A percentile compares a stretch with the other conserved stretches of the same genome.
These are phyloP conservation scores for Phyllotreta cruciferae DNA, from an alignment of 2,888 invertebrate species.

Conservation along the genomic window DNA sequence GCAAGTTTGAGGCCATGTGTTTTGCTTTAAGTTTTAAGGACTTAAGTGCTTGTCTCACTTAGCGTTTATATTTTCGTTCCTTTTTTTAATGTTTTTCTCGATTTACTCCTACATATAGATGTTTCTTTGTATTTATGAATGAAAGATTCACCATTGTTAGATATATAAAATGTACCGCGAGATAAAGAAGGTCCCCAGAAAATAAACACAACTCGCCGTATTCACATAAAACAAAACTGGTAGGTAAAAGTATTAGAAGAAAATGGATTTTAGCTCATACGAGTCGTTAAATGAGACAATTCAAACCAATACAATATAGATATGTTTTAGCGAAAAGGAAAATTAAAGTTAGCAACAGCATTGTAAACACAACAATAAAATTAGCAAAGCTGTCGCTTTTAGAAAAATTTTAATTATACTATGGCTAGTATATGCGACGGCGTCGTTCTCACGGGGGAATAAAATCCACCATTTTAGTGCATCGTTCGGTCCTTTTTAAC, in stretches of 20 bases:
- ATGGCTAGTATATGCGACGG: slow-evolving; percentile 23
- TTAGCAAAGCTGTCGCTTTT: slow-evolving; percentile 33
- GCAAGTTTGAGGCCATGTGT: slow-evolving; percentile 11
- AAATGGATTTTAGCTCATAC: no score
- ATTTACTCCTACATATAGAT: no score
- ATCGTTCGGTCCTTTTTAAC: slow-evolving; percentile 39
- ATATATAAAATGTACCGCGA: no score
- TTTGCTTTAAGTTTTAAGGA: slow-evolving; percentile 19
- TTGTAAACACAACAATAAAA: slow-evolving; percentile 29
- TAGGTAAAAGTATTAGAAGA: no score
- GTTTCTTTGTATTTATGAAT: no score
- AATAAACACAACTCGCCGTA: no score
- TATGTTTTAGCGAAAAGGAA: no score
- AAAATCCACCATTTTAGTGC: slow-evolving; percentile 30
- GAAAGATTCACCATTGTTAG: no score
- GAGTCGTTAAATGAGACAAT: no score
- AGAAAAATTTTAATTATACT: slow-evolving; percentile 31
- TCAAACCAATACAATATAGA: no score
- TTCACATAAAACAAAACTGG: no score
- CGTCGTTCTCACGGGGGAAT: slow-evolving; percentile 32
- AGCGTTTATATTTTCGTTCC: background rate
- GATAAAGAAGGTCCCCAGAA: no score
- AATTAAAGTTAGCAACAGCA: background rate
- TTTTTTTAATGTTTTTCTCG: slow-evolving; percentile 1
- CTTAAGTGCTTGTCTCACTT: slow-evolving; percentile 17